Evolutionary conservation across 2,888 invertebrate genomes (phyloP), one percentile per base, ranked within the genome.

Genomic region (Nemurella pictetii): DNA sequence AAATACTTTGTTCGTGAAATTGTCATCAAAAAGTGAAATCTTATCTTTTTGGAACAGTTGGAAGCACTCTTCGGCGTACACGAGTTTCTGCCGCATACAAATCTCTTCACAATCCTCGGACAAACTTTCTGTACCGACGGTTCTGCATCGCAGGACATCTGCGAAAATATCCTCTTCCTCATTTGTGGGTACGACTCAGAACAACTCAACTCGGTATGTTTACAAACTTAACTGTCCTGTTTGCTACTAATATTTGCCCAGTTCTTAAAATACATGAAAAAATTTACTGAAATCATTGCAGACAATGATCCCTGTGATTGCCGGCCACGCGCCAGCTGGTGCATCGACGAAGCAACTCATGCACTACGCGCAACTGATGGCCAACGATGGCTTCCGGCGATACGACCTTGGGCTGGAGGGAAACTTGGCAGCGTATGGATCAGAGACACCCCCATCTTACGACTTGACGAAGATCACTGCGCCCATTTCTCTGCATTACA

Each of bases 261-360:
- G n/a, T n/a, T n/a, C n/a, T n/a, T n/a, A n/a, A n/a, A n/a, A n/a
- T n/a, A n/a, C n/a, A n/a, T n/a, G n/a, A n/a, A n/a, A n/a, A n/a
- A n/a, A n/a, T n/a, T n/a, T n/a, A n/a, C n/a, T n/a, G n/a, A n/a
- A n/a, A n/a, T n/a, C n/a, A 20, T 55, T 20, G 55, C 55, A 95
- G 94, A 94, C 94, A 0, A 92, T 95, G 90, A 87, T 96, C 30
- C 94, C 95, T 0, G 93, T 94, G 0, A 93, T 94, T 85, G 88
- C 94, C n/a, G 93, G 93, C 0, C 94, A 95, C 87, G 90, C 92
- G 0, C 95, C 96, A 0, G 95, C 95, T 0, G 95, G 95, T 2
- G 91, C 94, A 0, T 92, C 96, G 0, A 92, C 93, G 0, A 93
- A 93, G 88, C 95, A 96, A 89, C 89, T 96, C 7, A 90, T 93